These are phyloP conservation scores for Ernsta delagoae DNA, from an alignment of 2,888 invertebrate genomes.

Conservation along the genomic window DNA sequence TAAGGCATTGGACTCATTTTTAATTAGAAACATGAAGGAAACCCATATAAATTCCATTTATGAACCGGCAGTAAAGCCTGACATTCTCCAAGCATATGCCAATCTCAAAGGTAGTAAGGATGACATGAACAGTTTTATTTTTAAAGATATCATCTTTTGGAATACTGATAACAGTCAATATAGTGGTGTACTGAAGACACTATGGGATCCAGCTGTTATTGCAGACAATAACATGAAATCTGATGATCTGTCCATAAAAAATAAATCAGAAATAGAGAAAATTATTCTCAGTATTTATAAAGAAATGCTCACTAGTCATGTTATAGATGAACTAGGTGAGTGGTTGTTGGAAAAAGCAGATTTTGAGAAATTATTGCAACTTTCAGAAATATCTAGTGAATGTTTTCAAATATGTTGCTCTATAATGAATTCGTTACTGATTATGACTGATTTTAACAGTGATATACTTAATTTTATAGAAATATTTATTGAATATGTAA, in stretches of 20 bases:
- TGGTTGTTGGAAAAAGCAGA: constrained; percentile 46
- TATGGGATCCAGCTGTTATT: constrained; percentile 52
- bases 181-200: constrained; percentile 52
- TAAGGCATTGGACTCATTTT: constrained; percentile 62
- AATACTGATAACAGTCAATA: constrained; percentile 41
- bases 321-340: constrained; percentile 45
- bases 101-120: constrained; percentile 59
- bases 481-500: constrained; percentile 49
- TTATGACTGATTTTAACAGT: constrained; percentile 58
- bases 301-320: constrained; percentile 47
- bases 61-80: constrained; percentile 55
- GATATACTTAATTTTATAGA: constrained; percentile 56
- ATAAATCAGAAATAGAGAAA: constrained; percentile 65
- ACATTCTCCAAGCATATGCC: constrained; percentile 65
- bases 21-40: constrained; percentile 59
- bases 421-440: constrained; percentile 65
- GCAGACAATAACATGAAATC: constrained; percentile 30
- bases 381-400: constrained; percentile 57
- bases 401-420: constrained; percentile 69
- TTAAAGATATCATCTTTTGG: constrained; percentile 61
- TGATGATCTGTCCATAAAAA: constrained; percentile 63
- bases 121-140: constrained; percentile 44
- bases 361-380: constrained; percentile 52
- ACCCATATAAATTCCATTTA: constrained; percentile 52
- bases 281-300: constrained; percentile 52